Evolutionary conservation across 2,888 invertebrate species (phyloP).

Genomic region (Deroplatys truncata): DNA sequence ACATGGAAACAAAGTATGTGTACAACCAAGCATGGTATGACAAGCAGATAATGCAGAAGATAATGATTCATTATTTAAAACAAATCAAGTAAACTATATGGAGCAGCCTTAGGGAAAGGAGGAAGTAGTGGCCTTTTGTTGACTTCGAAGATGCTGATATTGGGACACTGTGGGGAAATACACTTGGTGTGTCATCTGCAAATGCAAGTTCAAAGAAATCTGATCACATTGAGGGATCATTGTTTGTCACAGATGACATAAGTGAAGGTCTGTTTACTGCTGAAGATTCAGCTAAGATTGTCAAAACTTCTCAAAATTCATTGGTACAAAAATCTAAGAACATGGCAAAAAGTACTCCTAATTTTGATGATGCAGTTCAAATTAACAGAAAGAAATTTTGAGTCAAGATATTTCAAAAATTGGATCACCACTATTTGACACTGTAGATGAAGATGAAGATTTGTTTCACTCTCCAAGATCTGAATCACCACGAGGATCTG

Average conservation of each 20-base stretch:
- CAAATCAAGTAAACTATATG: conserved; percentile 33
- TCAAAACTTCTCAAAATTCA: not conserved
- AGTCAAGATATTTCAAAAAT: not conserved
- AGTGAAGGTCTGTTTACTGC: not conserved
- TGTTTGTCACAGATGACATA: not conserved
- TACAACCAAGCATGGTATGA: not conserved
- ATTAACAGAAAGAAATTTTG: conserved; percentile 15
- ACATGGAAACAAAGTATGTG: not conserved
- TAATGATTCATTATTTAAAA: conserved; percentile 32
- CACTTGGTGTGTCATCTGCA: not conserved
- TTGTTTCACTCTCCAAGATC: not conserved
- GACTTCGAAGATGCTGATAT: conserved; percentile 35
- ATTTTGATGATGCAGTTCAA: conserved; percentile 34
- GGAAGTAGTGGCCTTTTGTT: conserved; percentile 40
- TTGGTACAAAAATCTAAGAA: not conserved
- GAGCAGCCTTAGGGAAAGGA: conserved; percentile 38
- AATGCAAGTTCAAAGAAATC: not conserved
- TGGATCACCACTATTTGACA: not conserved
- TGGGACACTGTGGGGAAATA: conserved; percentile 19
- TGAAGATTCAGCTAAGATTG: not conserved
- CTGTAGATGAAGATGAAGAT: not conserved
- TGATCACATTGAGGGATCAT: not conserved
- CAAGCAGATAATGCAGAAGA: conserved; percentile 34
- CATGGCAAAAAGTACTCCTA: conserved; percentile 36
- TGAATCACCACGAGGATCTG: not conserved